Evolutionary conservation across 2,113 vertebrate genomes (phyloP).

Genomic region (Varanus komodoensis): DNA sequence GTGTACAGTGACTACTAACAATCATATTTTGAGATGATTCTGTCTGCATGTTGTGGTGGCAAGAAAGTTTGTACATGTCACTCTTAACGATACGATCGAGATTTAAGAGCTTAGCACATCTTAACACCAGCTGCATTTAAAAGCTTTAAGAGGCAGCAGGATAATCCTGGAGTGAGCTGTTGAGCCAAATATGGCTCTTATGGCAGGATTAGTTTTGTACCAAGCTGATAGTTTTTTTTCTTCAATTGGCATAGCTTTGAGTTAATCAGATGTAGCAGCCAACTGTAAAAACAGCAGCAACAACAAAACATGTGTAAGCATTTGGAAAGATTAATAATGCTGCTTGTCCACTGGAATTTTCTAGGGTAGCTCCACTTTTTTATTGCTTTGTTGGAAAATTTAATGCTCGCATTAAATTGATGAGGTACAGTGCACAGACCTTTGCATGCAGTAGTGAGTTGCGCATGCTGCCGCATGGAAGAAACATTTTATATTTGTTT

Average conservation of each 20-base stretch:
- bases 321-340: not conserved
- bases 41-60: slow-evolving; percentile 31
- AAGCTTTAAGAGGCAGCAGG: slow-evolving; percentile 25
- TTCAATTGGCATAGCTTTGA: not conserved
- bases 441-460: not conserved
- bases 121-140: slow-evolving; percentile 51
- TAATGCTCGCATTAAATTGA: not conserved
- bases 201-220: slow-evolving; percentile 11
- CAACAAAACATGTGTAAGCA: not conserved
- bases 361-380: not conserved
- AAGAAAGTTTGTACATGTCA: slow-evolving; percentile 46
- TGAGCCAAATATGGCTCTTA: slow-evolving; percentile 54
- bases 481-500: not conserved
- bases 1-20: slow-evolving; percentile 15
- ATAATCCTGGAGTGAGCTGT: slow-evolving; percentile 47
- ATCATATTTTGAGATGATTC: not conserved
- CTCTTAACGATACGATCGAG: slow-evolving; percentile 58
- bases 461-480: not conserved
- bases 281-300: not conserved
- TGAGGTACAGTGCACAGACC: not conserved
- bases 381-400: not conserved
- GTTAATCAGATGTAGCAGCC: not conserved
- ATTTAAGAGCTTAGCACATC: slow-evolving; percentile 51
- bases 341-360: not conserved
- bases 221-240: not conserved